These are phyloP conservation scores for Ochlodes sylvanus DNA, from an alignment of 2,888 invertebrate genomes.

Conservation along the genomic window DNA sequence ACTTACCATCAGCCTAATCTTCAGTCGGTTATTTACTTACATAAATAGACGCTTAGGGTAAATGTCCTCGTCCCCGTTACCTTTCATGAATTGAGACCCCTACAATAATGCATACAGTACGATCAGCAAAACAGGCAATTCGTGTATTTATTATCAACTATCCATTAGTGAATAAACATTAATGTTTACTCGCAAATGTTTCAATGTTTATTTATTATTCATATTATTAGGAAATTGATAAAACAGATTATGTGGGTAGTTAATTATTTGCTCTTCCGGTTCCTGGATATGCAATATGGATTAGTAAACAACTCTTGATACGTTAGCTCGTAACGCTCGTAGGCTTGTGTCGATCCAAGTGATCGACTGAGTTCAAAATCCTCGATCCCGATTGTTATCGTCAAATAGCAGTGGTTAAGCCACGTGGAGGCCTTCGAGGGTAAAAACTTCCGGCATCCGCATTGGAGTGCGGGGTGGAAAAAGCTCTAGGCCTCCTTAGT, in stretches of 20 bases:
- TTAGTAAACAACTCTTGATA: not conserved
- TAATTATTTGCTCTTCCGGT: slow-evolving; percentile 10
- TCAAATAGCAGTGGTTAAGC: no score
- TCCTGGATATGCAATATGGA: not conserved
- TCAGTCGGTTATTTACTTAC: no score
- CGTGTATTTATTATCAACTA: slow-evolving; percentile 15
- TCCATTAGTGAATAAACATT: slow-evolving; percentile 13
- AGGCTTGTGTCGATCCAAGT: no score
- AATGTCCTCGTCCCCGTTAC: not conserved
- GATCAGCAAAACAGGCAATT: slow-evolving; percentile 59
- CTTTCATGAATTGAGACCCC: slow-evolving; percentile 31
- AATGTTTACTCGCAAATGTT: not conserved
- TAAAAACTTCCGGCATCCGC: no score
- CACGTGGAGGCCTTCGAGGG: no score
- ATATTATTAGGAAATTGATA: slow-evolving; percentile 10
- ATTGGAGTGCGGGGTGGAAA: no score
- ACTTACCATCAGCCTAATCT: no score
- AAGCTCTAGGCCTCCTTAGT: no score
- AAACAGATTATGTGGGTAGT: slow-evolving; percentile 4
- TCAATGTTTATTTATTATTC: slow-evolving; percentile 16
- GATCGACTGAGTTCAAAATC: no score
- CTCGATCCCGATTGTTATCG: no score
- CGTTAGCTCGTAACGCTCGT: not conserved
- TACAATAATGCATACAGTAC: slow-evolving; percentile 64
- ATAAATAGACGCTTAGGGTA: no score